Base-by-base conservation (phyloP, 2,113 vertebrate genomes). In the Nymphicus hollandicus region DNA sequence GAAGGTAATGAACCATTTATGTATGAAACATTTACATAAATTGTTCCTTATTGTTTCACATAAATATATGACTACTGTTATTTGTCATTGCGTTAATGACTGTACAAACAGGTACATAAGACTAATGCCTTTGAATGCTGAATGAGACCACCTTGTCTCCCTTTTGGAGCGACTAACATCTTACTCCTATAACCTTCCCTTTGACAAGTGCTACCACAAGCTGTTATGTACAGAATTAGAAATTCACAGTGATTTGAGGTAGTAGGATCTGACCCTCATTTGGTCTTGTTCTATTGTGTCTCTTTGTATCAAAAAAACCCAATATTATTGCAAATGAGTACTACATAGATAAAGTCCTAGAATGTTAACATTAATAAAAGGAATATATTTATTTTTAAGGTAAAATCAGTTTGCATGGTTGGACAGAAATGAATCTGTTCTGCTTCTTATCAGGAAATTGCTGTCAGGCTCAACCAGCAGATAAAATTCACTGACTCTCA, bases 321-420 rank as follows among this genome's bases (percentile, higher is more conserved):
- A 20, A 43, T 71, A 78, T 78, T 94, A 65, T 18, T 70, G 44
- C 43, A 88, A 93, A 64, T 72, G 52, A 37, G 20, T 80, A 52
- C 84, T 78, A 81, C 22, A 78, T 52, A 89, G 49, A 74, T 46
- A 44, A 92, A 96, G 73, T 69, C 64, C 28, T 25, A 65, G 28
- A 85, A 50, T 71, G 29, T 47, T 89, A 88, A 3, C 55, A 68
- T 35, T 87, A 92, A 82, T 83, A 77, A 94, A 86, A 95, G 47
- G 55, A 90, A 73, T 86, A 73, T 69, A 71, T 16, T 25, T 79
- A 55, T 88, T 47, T 96, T 91, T 91, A 86, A 88, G 29, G n/a
- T 93, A 88, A 97, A 91, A 95, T 89, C 68, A 91, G 55, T 91
- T 88, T 95, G 8, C n/a, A 86, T 56, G 16, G 3, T 47, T 83